Evolutionary conservation across 2,888 invertebrate genomes (phyloP).

Genomic region (Folsomia manolachei): DNA sequence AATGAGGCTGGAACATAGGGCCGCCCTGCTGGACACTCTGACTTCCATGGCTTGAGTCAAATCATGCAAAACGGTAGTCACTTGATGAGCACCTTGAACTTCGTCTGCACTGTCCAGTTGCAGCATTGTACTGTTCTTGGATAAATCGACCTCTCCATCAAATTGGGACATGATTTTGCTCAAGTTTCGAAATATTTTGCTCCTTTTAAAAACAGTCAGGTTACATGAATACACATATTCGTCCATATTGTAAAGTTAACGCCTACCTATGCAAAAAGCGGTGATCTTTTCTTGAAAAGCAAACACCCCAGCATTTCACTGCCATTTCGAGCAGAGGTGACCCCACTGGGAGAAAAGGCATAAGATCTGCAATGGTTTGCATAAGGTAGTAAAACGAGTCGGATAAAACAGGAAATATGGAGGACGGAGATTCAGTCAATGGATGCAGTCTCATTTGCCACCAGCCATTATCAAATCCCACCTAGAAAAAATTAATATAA

Average conservation of each 20-base stretch:
- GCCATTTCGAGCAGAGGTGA: constrained; percentile 87
- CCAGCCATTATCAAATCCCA: constrained; percentile 49
- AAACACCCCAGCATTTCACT: constrained; percentile 87
- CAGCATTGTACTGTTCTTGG: constrained; percentile 35
- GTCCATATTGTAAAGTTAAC: constrained; percentile 43
- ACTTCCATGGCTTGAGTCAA: constrained; percentile 73
- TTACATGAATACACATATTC: constrained; percentile 14
- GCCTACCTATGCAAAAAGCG: constrained; percentile 72
- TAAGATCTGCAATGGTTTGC: constrained; percentile 87
- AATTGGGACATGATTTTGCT: constrained; percentile 91
- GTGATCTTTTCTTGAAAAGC: constrained; percentile 84
- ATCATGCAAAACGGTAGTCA: constrained; percentile 57
- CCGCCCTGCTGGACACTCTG: constrained; percentile 87
- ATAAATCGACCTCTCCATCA: constrained; percentile 69
- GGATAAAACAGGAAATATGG: constrained; percentile 57
- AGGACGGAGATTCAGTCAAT: constrained; percentile 45
- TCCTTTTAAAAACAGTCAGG: constrained; percentile 59
- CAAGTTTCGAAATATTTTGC: constrained; percentile 92
- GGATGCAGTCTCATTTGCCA: constrained; percentile 50
- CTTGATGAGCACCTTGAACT: constrained; percentile 24
- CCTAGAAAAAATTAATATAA: constrained; percentile 31
- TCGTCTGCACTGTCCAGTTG: constrained; percentile 25
- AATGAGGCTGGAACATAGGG: constrained; percentile 86
- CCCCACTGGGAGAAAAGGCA: constrained; percentile 80
- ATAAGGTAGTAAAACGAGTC: constrained; percentile 79